Base-by-base conservation (phyloP, 2,797 vertebrate genomes). In the Darevskia nairensis region DNA sequence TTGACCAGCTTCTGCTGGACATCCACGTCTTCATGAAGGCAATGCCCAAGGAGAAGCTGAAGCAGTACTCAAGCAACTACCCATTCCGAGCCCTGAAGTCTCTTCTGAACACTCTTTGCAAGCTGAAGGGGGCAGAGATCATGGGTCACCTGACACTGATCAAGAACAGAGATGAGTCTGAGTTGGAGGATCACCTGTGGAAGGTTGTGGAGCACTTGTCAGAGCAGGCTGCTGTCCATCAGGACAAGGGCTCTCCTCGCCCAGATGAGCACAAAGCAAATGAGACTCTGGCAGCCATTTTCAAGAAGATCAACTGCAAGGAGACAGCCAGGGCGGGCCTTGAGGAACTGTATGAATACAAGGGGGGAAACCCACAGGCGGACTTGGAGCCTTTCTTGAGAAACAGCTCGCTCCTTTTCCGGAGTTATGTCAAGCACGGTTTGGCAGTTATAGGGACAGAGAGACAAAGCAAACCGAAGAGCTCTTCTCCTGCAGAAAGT, bases 1-100 rank as follows among this genome's bases (percentile, higher is more conserved):
- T 97, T 90, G 97, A 97, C 86, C 96, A 97, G 77, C 96, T 97
- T 90, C 93, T 98, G 21, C 93, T 98, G 88, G 97, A 98, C 21
- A 93, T 96, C 79, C 97, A 97, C 90, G 95, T 90, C 61, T 97
- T 98, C 93, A 96, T 97, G 97, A 97, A 97, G 94, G 95, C 94
- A 59, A 96, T 97, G 89, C 97, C 97, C 78, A 97, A 97, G 92
- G 97, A 97, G 94, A 97, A 97, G 86, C 94, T 97, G 4, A 97
- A 97, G 91, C 96, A 98, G 91, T 91, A 96, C 8, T 96, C 95
- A 82, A 97, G 96, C 2, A 96, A 96, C 1, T 93, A 97, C 32
- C 97, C 96, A 0, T 96, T 97, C 91, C 92, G 97, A 87, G 97
- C 97, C 9, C 95, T 98, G 66, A 97, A 98, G 92, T 97, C 96